Evolutionary conservation across 2,888 invertebrate species (phyloP), one percentile per base, ranked within the genome.

Genomic region (Ectemnius lituratus): DNA sequence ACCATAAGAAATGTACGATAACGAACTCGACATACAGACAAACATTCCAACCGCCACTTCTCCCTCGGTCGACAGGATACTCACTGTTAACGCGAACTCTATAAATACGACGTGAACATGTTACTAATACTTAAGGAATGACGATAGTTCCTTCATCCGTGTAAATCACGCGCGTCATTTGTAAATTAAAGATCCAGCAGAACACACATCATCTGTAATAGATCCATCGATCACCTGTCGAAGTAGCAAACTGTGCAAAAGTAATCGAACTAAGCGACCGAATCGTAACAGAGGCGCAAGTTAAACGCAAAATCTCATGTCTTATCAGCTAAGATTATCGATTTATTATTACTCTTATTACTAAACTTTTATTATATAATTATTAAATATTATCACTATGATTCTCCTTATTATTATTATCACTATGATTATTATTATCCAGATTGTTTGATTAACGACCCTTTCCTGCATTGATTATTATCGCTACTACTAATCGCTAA

Each of bases 121-220:
- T 79, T 87, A 84, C 80, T 86, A 87, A 88, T 88, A 84, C 84
- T 87, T 88, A 89, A 89, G 87, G 87, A 88, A 87, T 87, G 86
- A 86, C 85, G 85, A 83, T 87, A 89, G 88, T 90, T 90, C 90
- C 90, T 90, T 90, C 89, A 87, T 88, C 85, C 85, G 85, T 89
- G 89, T 89, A 89, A 88, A 90, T 89, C 88, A 83, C 88, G 88
- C 88, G 86, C 88, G 87, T 90, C 88, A 88, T 89, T 85, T 89
- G 88, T 89, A 88, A 89, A 89, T 89, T 88, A 85, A 85, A 79
- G 75, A 79, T 81, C 83, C 83, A 73, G 84, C 82, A 83, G 37
- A 85, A 85, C 84, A 84, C 84, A 52, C 86, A 88, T 89, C 60
- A 66, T 63, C 87, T 88, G 84, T 88, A 87, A 88, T 86, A 86